Evolutionary conservation across 2,888 invertebrate species (phyloP).

Genomic region (Acleris emargana): DNA sequence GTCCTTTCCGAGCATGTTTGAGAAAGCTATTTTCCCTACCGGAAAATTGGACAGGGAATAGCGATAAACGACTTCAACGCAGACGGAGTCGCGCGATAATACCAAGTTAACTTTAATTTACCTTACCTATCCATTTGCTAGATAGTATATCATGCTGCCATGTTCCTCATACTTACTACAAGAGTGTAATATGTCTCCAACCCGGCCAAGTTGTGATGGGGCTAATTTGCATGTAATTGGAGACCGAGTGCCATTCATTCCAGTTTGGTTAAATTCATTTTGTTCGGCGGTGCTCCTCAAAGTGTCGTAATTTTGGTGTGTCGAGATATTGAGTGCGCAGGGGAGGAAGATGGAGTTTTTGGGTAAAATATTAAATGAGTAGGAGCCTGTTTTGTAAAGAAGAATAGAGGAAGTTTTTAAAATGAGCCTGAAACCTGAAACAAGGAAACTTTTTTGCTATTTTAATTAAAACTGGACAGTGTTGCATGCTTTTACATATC

Average conservation of each 20-base stretch:
- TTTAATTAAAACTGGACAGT: not conserved
- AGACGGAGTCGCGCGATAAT: too few species aligned
- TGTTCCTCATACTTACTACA: slow-evolving; percentile 37
- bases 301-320: slow-evolving; percentile 31
- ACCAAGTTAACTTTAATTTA: too few species aligned
- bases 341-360: slow-evolving; percentile 4
- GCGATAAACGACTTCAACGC: too few species aligned
- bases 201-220: slow-evolving; percentile 40
- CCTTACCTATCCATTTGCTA: too few species aligned
- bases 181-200: slow-evolving; percentile 26
- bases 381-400: not conserved
- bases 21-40: too few species aligned
- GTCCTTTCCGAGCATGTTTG: too few species aligned
- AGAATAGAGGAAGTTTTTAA: not conserved
- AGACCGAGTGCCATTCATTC: slow-evolving; percentile 42
- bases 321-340: slow-evolving; percentile 22
- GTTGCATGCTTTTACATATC: too few species aligned
- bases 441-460: not conserved
- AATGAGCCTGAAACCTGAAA: not conserved
- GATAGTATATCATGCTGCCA: slow-evolving; percentile 25
- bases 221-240: slow-evolving; percentile 54
- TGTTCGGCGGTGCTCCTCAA: slow-evolving; percentile 34
- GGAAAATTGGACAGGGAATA: too few species aligned
- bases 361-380: slow-evolving; percentile 6
- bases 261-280: slow-evolving; percentile 43